Evolutionary conservation across 37 sponge, comb jelly and placozoan genomes (phyloP).

Genomic region (Tethya wilhelma): DNA sequence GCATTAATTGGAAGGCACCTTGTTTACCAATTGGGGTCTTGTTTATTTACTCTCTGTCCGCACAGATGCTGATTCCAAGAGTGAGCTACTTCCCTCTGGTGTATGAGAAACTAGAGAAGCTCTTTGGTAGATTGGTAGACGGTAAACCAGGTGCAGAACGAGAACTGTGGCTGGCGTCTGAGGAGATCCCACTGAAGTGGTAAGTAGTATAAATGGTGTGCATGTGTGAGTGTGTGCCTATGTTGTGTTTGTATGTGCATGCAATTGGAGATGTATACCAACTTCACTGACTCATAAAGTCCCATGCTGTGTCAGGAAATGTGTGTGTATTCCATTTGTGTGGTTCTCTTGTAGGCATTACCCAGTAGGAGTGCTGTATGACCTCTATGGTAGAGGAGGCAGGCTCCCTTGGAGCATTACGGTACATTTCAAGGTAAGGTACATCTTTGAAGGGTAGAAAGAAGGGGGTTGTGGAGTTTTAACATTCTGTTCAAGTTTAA

Average conservation of each 20-base stretch:
- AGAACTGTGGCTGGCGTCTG: slow-evolving; percentile 87
- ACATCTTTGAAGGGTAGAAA: not conserved
- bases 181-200: slow-evolving; percentile 89
- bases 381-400: slow-evolving; percentile 56
- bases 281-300: not conserved
- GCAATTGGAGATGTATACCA: not conserved
- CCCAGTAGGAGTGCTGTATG: slow-evolving; percentile 93
- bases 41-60: not conserved
- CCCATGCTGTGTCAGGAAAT: too few relatives aligned
- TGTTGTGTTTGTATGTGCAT: not conserved
- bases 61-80: slow-evolving; percentile 80
- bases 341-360: slow-evolving; percentile 72
- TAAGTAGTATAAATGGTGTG: slow-evolving; percentile 2
- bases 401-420: slow-evolving; percentile 84
- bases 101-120: slow-evolving; percentile 73
- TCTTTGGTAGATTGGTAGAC: slow-evolving; percentile 28
- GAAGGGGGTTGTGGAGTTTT: too few relatives aligned
- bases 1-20: not conserved
- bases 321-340: not conserved
- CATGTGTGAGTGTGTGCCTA: not conserved
- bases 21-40: too few relatives aligned
- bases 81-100: slow-evolving; percentile 84
- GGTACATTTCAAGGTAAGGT: slow-evolving; percentile 87
- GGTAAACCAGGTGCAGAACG: slow-evolving; percentile 36
- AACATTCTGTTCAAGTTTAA: too few relatives aligned